Base-by-base conservation (phyloP, 1,140 invertebrate species). In the Nylanderia fulva region DNA sequence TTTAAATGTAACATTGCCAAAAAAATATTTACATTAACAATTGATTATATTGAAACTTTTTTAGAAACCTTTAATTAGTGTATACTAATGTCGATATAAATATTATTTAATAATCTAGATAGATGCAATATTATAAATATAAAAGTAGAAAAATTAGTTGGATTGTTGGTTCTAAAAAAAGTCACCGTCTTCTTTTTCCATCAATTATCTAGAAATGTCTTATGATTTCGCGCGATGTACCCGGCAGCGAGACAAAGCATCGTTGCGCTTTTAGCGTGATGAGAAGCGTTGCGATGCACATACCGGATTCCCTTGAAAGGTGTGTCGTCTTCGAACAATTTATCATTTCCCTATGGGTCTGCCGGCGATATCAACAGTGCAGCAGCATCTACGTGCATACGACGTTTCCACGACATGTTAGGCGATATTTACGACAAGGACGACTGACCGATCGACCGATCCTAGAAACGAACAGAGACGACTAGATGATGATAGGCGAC, bases 361-460 rank as follows among this genome's bases (percentile, higher is more conserved):
- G 64, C 11, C n/a, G 48, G 48, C 66, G 66, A 45, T 58, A 82
- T 82, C 33, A 45, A 24, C n/a, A 42, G n/a, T 3, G 29, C 36
- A 4, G 48, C 36, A 48, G 27, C 77, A 42, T 21, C 27, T 69
- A 63, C 24, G 79, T n/a, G 64, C 36, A 79, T 11, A 24, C 52
- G 75, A 80, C 56, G 48, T 69, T 86, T 75, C 48, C 58, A 45
- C 85, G n/a, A n/a, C n/a, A n/a, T n/a, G 11, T 87, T 79, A 15
- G 52, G 9, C 52, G 69, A 87, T 75, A 68, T 80, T 88, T 85
- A 74, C 69, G 75, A 88, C 84, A 60, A 87, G 82, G 77, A 60
- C 45, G 45, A 48, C 15, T 18, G 21, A 48, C 54, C 45, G 80
- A 54, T 54, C 84, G 64, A 21, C 24, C 52, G 87, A 84, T 88